Evolutionary conservation across 2,888 invertebrate genomes (phyloP).

Genomic region (Lucinisca nassula): DNA sequence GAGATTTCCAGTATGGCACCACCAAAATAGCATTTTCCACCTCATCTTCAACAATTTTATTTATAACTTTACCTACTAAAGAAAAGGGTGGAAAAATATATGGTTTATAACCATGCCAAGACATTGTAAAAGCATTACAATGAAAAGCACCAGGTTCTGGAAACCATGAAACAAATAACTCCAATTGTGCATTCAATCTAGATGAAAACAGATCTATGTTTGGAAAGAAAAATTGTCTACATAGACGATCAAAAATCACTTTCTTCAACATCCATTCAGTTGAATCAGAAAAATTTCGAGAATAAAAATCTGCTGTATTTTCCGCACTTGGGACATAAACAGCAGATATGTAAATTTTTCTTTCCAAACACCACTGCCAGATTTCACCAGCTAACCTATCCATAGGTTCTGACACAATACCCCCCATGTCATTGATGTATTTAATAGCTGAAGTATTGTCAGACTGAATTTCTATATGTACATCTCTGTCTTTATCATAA

Average conservation of each 20-base stretch:
- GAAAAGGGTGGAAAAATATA: constrained; percentile 60
- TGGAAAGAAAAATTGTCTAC: constrained; percentile 33
- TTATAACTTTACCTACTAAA: constrained; percentile 26
- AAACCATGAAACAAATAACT: constrained; percentile 43
- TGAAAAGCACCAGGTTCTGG: constrained; percentile 39
- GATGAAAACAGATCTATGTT: constrained; percentile 58
- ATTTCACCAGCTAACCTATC: constrained; percentile 28
- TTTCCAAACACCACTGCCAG: constrained; percentile 50
- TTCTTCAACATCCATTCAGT: constrained; percentile 55
- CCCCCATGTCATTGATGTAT: constrained; percentile 49
- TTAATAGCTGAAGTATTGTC: constrained; percentile 52
- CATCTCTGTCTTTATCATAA: background rate
- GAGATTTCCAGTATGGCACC: constrained; percentile 50
- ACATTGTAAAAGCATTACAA: constrained; percentile 46
- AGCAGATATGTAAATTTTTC: constrained; percentile 45
- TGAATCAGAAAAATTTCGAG: constrained; percentile 45
- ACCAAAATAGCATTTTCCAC: constrained; percentile 42
- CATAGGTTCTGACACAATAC: constrained; percentile 9
- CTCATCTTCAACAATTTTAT: constrained; percentile 30
- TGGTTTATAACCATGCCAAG: constrained; percentile 48
- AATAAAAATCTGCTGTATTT: constrained; percentile 37
- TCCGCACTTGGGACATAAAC: constrained; percentile 34
- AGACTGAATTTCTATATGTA: constrained; percentile 33
- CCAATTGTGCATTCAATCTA: constrained; percentile 39
- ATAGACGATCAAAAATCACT: constrained; percentile 30